Percentiles rank a stretch among this genome's conserved stretches.
These are phyloP conservation scores for Neoascia interrupta DNA, from an alignment of 2,888 invertebrate genomes.

Conservation along the genomic window DNA sequence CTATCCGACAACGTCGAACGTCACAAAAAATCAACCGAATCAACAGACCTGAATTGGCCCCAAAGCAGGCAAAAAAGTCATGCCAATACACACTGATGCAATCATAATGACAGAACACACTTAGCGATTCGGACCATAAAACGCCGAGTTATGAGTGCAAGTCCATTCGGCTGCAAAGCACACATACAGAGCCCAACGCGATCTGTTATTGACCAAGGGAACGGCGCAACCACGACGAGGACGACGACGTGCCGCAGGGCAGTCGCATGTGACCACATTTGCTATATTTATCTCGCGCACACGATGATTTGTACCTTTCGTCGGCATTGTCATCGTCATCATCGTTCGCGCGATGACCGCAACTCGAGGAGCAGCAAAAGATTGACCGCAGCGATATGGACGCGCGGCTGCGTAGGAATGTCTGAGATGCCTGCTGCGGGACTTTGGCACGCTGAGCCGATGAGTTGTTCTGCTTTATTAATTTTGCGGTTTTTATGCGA, in stretches of 20 bases:
- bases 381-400: conserved; percentile 59
- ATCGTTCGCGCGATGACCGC: conserved; percentile 44
- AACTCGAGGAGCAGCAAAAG: conserved; percentile 39
- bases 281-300: conserved; percentile 66
- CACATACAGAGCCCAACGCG: background rate
- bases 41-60: conserved; percentile 33
- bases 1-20: conserved; percentile 28
- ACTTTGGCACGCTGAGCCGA: conserved; percentile 32
- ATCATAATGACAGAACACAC: conserved; percentile 69
- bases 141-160: conserved; percentile 65
- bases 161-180: conserved; percentile 22
- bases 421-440: background rate
- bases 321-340: conserved; percentile 29
- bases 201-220: conserved; percentile 22
- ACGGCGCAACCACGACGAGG: conserved; percentile 6
- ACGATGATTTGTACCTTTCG: conserved; percentile 66
- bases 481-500: conserved; percentile 62
- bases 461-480: conserved; percentile 55
- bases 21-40: conserved; percentile 50
- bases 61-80: conserved; percentile 11
- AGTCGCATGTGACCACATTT: conserved; percentile 65
- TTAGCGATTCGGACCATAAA: conserved; percentile 67
- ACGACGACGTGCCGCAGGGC: conserved; percentile 38
- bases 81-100: conserved; percentile 36
- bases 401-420: conserved; percentile 29